These are phyloP conservation scores for Prinia subflava DNA, from an alignment of 2,113 vertebrate species.

Conservation along the genomic window DNA sequence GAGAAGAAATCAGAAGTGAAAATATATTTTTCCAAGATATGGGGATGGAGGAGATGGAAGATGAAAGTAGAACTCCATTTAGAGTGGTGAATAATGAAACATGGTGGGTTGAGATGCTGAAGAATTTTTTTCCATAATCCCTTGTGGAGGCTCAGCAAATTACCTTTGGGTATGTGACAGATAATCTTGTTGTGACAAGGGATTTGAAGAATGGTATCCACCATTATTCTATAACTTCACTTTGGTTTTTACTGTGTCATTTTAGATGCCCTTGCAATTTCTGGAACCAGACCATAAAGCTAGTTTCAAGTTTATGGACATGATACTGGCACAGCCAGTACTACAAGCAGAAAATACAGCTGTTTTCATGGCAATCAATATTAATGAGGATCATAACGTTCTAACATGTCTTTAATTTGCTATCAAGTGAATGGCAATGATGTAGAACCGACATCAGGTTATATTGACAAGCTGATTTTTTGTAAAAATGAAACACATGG, in stretches of 20 bases:
- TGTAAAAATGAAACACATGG: not conserved
- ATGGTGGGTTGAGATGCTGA: not conserved
- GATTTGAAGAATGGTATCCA: not conserved
- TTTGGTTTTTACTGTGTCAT: not conserved
- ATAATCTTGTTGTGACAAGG: not conserved
- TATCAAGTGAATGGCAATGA: not conserved
- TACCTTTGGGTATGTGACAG: not conserved
- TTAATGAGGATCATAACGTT: not conserved
- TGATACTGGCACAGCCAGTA: not conserved
- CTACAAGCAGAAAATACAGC: not conserved
- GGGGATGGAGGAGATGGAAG: rapidly evolving
- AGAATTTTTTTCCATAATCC: not conserved
- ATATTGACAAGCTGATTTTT: not conserved
- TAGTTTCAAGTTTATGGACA: not conserved
- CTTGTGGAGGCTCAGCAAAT: not conserved
- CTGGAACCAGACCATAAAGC: not conserved
- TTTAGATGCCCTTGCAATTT: not conserved
- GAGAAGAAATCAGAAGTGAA: not conserved
- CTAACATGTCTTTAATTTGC: not conserved
- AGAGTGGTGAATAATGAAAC: not conserved
- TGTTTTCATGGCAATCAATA: not conserved
- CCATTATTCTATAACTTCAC: not conserved
- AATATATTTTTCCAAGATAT: not conserved
- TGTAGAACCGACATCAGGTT: not conserved
- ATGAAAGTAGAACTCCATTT: not conserved